These are phyloP conservation scores for Zelleria hepariella DNA, from an alignment of 2,888 invertebrate species.

Conservation along the genomic window DNA sequence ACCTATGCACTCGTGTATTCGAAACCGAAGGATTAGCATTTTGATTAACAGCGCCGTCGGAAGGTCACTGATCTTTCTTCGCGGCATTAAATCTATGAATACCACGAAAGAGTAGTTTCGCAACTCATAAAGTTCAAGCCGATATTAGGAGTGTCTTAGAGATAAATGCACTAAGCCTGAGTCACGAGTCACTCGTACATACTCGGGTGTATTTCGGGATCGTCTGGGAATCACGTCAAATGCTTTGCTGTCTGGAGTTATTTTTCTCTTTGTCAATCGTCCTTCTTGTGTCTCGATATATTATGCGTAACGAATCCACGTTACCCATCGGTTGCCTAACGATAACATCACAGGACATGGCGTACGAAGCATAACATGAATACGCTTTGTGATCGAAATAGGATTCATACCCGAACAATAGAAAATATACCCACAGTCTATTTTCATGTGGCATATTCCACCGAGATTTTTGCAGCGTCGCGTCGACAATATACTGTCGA, in stretches of 20 bases:
- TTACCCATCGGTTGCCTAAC: not conserved
- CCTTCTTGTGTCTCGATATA: slow-evolving; percentile 9
- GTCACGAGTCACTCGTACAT: not conserved
- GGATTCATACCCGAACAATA: not conserved
- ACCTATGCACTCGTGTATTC: slow-evolving; percentile 11
- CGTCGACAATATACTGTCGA: not conserved
- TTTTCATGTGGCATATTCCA: not conserved
- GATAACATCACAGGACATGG: slow-evolving; percentile 3
- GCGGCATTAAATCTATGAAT: slow-evolving; percentile 11
- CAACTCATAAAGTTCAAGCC: slow-evolving; percentile 21
- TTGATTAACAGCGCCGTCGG: slow-evolving; percentile 12
- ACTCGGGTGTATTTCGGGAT: slow-evolving; percentile 48
- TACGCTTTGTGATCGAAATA: not conserved
- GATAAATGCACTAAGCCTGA: not conserved
- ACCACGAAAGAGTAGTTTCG: slow-evolving; percentile 1
- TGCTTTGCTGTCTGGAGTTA: slow-evolving; percentile 19
- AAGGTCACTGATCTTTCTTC: slow-evolving; percentile 8
- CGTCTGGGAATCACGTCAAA: slow-evolving; percentile 55
- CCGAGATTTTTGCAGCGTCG: not conserved
- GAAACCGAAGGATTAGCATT: slow-evolving; percentile 15
- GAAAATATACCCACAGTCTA: no score
- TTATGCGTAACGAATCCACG: slow-evolving; percentile 8
- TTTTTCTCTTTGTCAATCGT: slow-evolving; percentile 35
- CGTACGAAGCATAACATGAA: not conserved
- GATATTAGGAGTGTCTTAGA: slow-evolving; percentile 30